Evolutionary conservation across 2,888 invertebrate species (phyloP).

Genomic region (Lasioglossum figueresi): DNA sequence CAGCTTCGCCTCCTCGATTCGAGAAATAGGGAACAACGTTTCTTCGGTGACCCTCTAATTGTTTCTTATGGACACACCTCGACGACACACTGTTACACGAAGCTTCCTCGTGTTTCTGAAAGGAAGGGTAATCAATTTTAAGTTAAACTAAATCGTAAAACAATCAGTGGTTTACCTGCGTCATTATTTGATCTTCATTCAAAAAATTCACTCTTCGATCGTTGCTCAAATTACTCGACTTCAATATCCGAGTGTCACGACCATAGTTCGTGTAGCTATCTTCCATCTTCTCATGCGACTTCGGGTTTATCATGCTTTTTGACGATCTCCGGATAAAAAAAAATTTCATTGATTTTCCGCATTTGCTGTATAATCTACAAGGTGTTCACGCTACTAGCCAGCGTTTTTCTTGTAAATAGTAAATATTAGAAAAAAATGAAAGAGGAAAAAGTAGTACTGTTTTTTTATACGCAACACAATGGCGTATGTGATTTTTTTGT

Average conservation of each 20-base stretch:
- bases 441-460: too few species aligned
- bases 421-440: too few species aligned
- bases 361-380: too few species aligned
- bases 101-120: conserved; percentile 8
- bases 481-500: too few species aligned
- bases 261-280: not conserved
- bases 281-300: not conserved
- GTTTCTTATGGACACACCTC: not conserved
- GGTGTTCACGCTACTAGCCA: too few species aligned
- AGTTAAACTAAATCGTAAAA: not conserved
- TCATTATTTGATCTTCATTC: not conserved
- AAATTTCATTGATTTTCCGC: not conserved
- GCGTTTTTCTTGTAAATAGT: too few species aligned
- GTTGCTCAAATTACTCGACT: not conserved
- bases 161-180: not conserved
- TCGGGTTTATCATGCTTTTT: conserved; percentile 25
- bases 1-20: conserved; percentile 44
- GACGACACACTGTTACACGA: not conserved
- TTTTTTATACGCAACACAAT: too few species aligned
- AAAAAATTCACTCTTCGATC: conserved; percentile 43
- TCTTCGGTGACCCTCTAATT: not conserved
- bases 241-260: not conserved
- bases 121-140: not conserved
- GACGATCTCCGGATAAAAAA: conserved; percentile 19
- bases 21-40: conserved; percentile 17